Conservation (phyloP, 1,140 invertebrate species). For the Mya arenaria region DNA sequence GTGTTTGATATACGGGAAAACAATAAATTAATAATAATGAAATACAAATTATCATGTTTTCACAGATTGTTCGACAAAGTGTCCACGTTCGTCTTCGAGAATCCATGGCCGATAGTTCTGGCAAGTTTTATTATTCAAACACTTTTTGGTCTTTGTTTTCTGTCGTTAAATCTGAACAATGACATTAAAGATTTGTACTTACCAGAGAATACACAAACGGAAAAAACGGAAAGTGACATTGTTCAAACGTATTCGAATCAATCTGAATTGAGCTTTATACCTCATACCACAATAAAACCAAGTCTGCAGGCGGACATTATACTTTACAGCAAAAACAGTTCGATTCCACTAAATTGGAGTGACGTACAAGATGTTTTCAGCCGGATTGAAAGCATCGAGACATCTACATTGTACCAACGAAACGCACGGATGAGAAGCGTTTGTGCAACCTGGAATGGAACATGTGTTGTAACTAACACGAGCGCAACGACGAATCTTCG, state of each 20-base stretch:
- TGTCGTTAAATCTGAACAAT: too few species aligned
- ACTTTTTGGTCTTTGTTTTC: too few species aligned
- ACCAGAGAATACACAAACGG: background rate
- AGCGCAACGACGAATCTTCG: background rate
- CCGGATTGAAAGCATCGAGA: slow-evolving; percentile 25
- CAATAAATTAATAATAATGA: too few species aligned
- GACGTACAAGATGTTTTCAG: slow-evolving; percentile 19
- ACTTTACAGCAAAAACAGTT: slow-evolving; percentile 1
- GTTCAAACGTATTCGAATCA: slow-evolving; percentile 1
- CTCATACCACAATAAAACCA: slow-evolving; percentile 8
- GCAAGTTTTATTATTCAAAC: too few species aligned
- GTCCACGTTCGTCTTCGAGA: too few species aligned
- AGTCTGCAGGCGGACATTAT: slow-evolving; percentile 19
- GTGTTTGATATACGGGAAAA: too few species aligned
- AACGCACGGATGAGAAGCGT: slow-evolving; percentile 19
- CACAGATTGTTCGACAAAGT: too few species aligned
- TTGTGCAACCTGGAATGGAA: slow-evolving; percentile 28
- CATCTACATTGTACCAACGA: background rate
- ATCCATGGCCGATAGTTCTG: too few species aligned
- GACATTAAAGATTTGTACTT: slow-evolving; percentile 31
- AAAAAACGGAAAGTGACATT: background rate
- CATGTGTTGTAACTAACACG: slow-evolving; percentile 23
- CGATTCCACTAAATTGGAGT: background rate
- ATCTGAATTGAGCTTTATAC: slow-evolving; percentile 2
- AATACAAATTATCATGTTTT: too few species aligned